Percentiles rank a stretch among this genome's conserved stretches.
These are phyloP conservation scores for Cremastinae sp. DNA, from an alignment of 2,888 invertebrate genomes.

Conservation along the genomic window DNA sequence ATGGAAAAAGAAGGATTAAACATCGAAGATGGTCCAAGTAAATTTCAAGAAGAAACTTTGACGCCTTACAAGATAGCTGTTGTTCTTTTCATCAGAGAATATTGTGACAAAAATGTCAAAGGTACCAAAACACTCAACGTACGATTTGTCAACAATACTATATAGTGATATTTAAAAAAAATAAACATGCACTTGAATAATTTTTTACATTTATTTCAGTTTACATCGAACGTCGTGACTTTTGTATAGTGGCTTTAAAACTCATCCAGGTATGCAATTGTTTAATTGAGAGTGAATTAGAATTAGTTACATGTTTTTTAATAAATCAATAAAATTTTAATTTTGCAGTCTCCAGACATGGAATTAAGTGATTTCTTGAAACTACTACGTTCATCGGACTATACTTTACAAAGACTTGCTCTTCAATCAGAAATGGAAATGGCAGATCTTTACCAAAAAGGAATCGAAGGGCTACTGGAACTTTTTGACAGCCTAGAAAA, in stretches of 20 bases:
- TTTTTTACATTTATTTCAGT: conserved; percentile 75
- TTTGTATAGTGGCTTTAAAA: conserved; percentile 90
- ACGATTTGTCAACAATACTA: no score
- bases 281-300: neutral
- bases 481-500: conserved; percentile 85
- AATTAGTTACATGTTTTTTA: no score
- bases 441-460: conserved; percentile 82
- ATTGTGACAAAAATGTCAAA: conserved; percentile 84
- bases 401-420: conserved; percentile 83
- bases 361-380: conserved; percentile 85
- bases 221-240: conserved; percentile 85
- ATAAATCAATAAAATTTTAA: conserved; percentile 27
- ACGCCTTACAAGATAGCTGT: conserved; percentile 92
- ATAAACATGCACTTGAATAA: conserved; percentile 21
- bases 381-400: conserved; percentile 84
- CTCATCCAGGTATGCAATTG: conserved; percentile 85
- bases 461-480: conserved; percentile 82
- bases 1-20: conserved; percentile 78
- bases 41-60: conserved; percentile 83
- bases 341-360: conserved; percentile 87
- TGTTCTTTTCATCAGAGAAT: conserved; percentile 88
- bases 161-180: neutral
- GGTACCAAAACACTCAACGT: conserved; percentile 77
- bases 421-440: conserved; percentile 84
- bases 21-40: conserved; percentile 76